Conservation (phyloP, 2,113 vertebrate genomes). For the Merops nubicus region DNA sequence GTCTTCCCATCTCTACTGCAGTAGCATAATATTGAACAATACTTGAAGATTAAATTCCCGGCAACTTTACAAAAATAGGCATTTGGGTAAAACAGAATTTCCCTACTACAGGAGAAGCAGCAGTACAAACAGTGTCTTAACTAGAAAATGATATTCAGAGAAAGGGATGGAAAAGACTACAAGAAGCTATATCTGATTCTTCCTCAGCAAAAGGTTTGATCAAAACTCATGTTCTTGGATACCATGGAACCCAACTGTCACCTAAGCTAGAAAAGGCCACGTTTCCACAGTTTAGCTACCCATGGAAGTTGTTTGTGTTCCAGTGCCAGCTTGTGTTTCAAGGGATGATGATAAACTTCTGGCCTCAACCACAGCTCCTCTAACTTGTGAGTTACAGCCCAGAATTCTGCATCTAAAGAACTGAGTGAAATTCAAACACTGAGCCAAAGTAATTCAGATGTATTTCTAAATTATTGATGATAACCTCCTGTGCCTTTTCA, state of each 20-base stretch:
- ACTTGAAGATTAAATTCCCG: background rate
- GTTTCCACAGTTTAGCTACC: background rate
- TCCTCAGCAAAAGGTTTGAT: background rate
- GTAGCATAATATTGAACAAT: background rate
- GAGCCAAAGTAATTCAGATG: background rate
- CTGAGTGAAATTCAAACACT: background rate
- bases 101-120: background rate
- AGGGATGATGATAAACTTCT: background rate
- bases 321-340: background rate
- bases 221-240: background rate
- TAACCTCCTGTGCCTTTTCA: background rate
- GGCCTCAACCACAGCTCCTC: background rate
- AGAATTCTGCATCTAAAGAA: background rate
- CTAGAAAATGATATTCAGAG: background rate
- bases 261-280: background rate
- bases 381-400: background rate
- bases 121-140: background rate
- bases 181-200: background rate
- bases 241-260: background rate
- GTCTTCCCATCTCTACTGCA: background rate
- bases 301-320: background rate
- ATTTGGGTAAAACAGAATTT: background rate
- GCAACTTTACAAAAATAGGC: background rate
- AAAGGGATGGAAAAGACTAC: background rate
- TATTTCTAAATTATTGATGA: background rate